phyloP scores from a whole-genome alignment of 2,113 vertebrate genomes.

The Nestor notabilis region DNA sequence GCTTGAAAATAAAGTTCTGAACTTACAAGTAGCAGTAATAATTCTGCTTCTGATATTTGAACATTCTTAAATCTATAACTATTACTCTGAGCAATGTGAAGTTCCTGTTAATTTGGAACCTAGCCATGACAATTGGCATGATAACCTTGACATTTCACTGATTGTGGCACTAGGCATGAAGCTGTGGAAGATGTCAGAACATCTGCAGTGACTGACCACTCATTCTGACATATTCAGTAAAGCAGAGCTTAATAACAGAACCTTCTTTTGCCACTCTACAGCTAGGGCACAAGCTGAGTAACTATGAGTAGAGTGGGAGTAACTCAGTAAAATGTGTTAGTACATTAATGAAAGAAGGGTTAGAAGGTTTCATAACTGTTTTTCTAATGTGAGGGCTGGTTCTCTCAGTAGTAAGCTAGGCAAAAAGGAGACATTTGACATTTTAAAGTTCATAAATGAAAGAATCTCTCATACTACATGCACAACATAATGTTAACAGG shows the following conservation, averaged over 20 bases:
- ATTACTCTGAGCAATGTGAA: not conserved
- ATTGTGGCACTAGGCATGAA: not conserved
- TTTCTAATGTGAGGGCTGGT: not conserved
- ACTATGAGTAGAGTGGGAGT: not conserved
- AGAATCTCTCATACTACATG: not conserved
- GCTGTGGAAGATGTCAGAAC: not conserved
- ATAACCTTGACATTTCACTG: not conserved
- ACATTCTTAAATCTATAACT: not conserved
- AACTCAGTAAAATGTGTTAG: not conserved
- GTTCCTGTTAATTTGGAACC: not conserved
- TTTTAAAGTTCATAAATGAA: not conserved
- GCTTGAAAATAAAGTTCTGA: not conserved
- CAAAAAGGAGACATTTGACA: not conserved
- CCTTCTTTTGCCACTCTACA: not conserved
- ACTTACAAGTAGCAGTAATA: not conserved
- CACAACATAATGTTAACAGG: not conserved
- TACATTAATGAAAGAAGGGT: not conserved
- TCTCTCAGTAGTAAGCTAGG: not conserved
- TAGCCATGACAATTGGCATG: not conserved
- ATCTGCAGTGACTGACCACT: not conserved
- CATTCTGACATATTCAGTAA: not conserved
- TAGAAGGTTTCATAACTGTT: not conserved
- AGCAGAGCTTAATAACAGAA: not conserved
- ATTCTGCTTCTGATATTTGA: not conserved
- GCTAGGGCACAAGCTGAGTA: not conserved